phyloP scores from a whole-genome alignment of 2,113 vertebrate genomes.

The Spermophilus dauricus region DNA sequence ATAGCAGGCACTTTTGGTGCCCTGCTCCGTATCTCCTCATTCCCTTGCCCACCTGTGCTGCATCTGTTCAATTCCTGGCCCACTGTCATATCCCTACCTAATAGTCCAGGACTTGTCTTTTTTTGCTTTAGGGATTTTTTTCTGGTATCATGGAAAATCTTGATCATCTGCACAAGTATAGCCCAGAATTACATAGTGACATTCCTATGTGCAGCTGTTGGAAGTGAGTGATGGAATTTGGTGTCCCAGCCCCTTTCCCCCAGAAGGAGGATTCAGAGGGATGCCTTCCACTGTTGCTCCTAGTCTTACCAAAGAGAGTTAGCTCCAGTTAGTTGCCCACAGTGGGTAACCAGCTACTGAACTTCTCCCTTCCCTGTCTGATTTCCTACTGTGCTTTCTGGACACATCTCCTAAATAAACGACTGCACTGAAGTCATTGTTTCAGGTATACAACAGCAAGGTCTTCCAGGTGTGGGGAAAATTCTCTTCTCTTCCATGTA shows the following conservation, averaged over 20 bases:
- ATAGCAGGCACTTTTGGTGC: background rate
- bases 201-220: background rate
- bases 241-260: background rate
- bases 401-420: background rate
- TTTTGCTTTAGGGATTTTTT: background rate
- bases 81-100: no score
- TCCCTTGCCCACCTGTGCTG: background rate
- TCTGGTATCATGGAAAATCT: background rate
- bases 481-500: background rate
- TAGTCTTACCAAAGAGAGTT: background rate
- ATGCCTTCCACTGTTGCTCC: background rate
- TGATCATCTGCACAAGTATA: background rate
- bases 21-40: background rate
- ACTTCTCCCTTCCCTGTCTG: background rate
- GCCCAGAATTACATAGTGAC: background rate
- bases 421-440: background rate
- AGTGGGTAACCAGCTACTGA: background rate
- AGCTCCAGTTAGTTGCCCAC: background rate
- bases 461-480: background rate
- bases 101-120: background rate
- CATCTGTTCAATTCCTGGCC: background rate
- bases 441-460: background rate
- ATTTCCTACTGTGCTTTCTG: background rate
- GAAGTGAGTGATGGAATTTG: background rate
- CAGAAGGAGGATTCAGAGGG: background rate